Evolutionary conservation across 1,140 invertebrate genomes (phyloP), one percentile per base, ranked within the genome.

Genomic region (Chymomyza costata): DNA sequence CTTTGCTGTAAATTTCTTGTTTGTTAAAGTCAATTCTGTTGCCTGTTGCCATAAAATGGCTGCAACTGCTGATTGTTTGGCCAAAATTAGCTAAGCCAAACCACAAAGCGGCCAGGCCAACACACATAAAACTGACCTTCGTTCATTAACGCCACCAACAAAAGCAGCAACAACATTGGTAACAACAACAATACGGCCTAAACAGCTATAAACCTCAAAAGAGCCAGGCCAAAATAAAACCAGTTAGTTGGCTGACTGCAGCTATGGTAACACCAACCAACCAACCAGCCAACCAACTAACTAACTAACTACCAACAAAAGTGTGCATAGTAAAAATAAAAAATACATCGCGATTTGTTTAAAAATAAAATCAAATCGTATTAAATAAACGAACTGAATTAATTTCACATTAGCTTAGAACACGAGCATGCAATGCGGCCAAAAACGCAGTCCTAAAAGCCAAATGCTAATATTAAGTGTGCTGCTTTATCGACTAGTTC

Each of bases 361-460:
- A 30, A 25, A 47, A 45, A 28, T 43, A 34, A 55, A 53, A 34
- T 40, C 47, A 49, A 55, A 55, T 30, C 17, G n/a, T 14, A 15
- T 43, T 19, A 35, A 55, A n/a, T n/a, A 78, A 66, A 55, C 46
- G 63, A 39, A 58, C 58, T 78, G 71, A 78, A 78, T 78, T 78
- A 78, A 78, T 78, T 78, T 78, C 71, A 48, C 71, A 78, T 80
- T 78, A n/a, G n/a, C n/a, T n/a, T n/a, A 78, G 71, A 78, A 78
- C 71, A 78, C 71, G 71, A 73, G 73, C 71, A 64, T 78, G 71
- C 71, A 78, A 78, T 52, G 57, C 66, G 53, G 48, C 59, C 73
- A 78, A 80, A 52, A 80, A 74, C 71, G 71, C 73, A 80, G 58
- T 60, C 45, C 50, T 41, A 39, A 59, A 61, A 28, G 51, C 70